Base-by-base conservation (phyloP, 1,140 invertebrate species). In the Diachasmimorpha longicaudata region DNA sequence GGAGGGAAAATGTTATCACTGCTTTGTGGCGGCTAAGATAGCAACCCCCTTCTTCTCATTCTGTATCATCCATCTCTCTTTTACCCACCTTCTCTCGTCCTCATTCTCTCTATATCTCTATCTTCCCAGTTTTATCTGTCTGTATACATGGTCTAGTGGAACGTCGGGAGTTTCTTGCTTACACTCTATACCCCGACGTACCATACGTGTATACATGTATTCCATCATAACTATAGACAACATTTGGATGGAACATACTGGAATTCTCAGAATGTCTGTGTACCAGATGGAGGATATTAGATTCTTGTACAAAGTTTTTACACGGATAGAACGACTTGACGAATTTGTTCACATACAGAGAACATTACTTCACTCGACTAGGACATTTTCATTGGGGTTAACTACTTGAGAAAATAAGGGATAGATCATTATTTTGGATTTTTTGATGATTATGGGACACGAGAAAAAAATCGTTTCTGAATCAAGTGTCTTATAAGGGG, bases 1-100 rank as follows among this genome's bases (percentile, higher is more conserved):
- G 86, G 87, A 88, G 87, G 87, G 87, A 89, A 89, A 89, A 88
- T 88, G 86, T 89, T 89, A 89, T 89, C 88, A 88, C 87, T 88
- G 86, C 88, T 89, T 89, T 89, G 88, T 88, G 86, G 87, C 85
- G 85, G 84, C 85, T 88, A 89, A 88, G 87, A 89, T 88, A 88
- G 86, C 87, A 88, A 83, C 84, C 82, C 84, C 79, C 81, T 79
- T 79, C 76, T 75, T 77, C 31, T 78, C 82, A 78, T 63, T 79
- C 81, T 58, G 31, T 19, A 16, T 31, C 16, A 42, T 46, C 68
- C 21, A 6, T 63, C 37, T 63, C 25, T 44, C 70, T 58, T 31
- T 31, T 31, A 2, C 37, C 31, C n/a, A 19, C 10, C 16, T 39
- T 19, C 48, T 39, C n/a, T 52, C 46, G 13, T 48, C 48, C 46